Evolutionary conservation across 2,888 invertebrate genomes (phyloP).

Genomic region (Galeopsomyia nigrocyanea): DNA sequence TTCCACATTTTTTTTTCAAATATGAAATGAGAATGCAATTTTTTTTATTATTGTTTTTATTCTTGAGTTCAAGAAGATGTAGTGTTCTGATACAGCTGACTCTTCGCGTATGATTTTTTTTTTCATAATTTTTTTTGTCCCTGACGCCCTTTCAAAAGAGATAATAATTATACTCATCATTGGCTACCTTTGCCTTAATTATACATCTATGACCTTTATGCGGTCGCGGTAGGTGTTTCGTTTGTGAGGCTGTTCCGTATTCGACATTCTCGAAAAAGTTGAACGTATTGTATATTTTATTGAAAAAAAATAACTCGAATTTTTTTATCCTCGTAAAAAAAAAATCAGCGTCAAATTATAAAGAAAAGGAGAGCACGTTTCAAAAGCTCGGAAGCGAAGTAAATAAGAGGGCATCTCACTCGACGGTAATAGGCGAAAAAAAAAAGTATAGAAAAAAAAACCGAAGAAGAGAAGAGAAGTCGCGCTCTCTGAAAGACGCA

Average conservation of each 20-base stretch:
- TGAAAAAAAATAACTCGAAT: no score
- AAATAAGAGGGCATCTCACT: background rate
- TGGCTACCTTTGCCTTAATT: constrained; percentile 58
- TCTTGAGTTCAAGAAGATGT: background rate
- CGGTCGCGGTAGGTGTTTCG: constrained; percentile 55
- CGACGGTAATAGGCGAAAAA: background rate
- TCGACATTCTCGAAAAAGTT: constrained; percentile 22
- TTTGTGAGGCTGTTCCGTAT: constrained; percentile 50
- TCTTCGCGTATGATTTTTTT: constrained; percentile 3
- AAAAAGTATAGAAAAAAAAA: background rate
- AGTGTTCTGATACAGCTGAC: background rate
- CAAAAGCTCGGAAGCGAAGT: background rate
- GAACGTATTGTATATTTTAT: no score
- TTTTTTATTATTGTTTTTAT: constrained; percentile 19
- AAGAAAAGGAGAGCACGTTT: no score
- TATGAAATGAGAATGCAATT: background rate
- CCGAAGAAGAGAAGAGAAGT: constrained; percentile 2
- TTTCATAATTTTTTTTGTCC: constrained; percentile 4
- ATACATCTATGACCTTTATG: constrained; percentile 56
- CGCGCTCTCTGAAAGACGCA: constrained; percentile 45
- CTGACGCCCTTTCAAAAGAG: background rate
- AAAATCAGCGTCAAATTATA: no score
- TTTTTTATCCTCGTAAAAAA: no score
- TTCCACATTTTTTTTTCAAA: background rate
- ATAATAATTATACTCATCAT: constrained; percentile 44